phyloP scores from a whole-genome alignment of 2,113 vertebrate species.

The Chloroceryle aenea region DNA sequence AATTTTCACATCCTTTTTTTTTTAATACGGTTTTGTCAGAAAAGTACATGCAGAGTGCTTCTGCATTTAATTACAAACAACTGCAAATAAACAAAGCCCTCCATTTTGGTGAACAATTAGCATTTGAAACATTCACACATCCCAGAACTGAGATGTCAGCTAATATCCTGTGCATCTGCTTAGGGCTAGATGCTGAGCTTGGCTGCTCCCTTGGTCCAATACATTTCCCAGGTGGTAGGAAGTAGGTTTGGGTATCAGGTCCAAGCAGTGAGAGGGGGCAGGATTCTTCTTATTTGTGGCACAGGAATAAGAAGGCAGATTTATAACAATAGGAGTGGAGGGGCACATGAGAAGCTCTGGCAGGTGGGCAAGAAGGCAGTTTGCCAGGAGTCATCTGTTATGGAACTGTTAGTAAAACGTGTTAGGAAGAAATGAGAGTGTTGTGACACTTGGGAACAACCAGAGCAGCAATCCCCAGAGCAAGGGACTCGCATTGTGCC shows the following conservation, averaged over 20 bases:
- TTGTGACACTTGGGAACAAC: not conserved
- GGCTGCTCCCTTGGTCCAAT: not conserved
- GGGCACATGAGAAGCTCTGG: not conserved
- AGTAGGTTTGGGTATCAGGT: not conserved
- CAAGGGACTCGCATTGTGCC: not conserved
- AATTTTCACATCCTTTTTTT: not conserved
- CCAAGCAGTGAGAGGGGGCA: not conserved
- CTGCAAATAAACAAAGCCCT: not conserved
- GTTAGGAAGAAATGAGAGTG: not conserved
- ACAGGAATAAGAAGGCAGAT: not conserved
- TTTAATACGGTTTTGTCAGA: not conserved
- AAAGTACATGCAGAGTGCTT: not conserved
- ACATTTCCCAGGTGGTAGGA: not conserved
- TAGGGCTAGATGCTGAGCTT: not conserved
- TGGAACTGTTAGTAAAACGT: not conserved
- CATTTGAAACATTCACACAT: not conserved
- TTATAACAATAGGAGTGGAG: not conserved
- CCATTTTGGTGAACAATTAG: not conserved
- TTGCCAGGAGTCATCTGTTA: not conserved
- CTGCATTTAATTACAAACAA: slow-evolving; percentile 50
- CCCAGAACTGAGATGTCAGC: not conserved
- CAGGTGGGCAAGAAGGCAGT: not conserved
- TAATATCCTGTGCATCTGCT: not conserved
- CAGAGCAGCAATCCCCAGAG: not conserved
- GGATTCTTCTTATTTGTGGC: not conserved